A percentile compares a stretch with the other conserved stretches of the same genome.
These are phyloP conservation scores for Cenopis cana DNA, from an alignment of 2,888 invertebrate genomes.

Conservation along the genomic window DNA sequence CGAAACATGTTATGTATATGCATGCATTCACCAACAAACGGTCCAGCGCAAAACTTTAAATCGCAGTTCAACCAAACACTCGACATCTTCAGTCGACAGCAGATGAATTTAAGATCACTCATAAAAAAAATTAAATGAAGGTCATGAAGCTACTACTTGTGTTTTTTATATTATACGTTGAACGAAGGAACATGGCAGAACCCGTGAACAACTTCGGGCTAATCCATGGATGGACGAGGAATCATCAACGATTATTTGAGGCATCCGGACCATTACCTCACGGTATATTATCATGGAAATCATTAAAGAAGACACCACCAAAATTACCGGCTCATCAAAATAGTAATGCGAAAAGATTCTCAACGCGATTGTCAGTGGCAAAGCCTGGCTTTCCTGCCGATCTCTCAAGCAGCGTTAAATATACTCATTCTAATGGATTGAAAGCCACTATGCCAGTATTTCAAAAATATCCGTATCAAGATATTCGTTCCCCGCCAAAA, in stretches of 20 bases:
- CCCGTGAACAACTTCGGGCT: background rate
- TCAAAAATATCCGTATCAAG: background rate
- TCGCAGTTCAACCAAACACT: background rate
- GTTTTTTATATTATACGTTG: background rate
- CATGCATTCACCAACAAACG: background rate
- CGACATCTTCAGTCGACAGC: background rate
- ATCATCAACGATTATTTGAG: too few relatives aligned
- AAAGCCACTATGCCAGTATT: background rate
- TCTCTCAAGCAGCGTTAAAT: background rate
- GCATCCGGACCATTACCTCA: background rate
- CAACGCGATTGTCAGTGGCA: background rate
- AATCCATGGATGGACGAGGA: conserved; percentile 6
- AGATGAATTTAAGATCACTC: background rate
- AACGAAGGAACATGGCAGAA: background rate
- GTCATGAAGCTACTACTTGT: background rate
- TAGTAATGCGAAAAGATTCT: background rate
- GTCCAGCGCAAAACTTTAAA: background rate
- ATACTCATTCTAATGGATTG: background rate
- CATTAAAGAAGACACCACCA: background rate
- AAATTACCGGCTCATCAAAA: background rate
- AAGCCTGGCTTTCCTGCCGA: background rate
- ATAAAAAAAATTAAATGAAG: background rate
- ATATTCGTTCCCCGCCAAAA: background rate
- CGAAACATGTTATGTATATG: background rate
- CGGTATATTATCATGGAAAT: background rate